phyloP scores from a whole-genome alignment of 2,113 vertebrate genomes.

The Pitta sordida region DNA sequence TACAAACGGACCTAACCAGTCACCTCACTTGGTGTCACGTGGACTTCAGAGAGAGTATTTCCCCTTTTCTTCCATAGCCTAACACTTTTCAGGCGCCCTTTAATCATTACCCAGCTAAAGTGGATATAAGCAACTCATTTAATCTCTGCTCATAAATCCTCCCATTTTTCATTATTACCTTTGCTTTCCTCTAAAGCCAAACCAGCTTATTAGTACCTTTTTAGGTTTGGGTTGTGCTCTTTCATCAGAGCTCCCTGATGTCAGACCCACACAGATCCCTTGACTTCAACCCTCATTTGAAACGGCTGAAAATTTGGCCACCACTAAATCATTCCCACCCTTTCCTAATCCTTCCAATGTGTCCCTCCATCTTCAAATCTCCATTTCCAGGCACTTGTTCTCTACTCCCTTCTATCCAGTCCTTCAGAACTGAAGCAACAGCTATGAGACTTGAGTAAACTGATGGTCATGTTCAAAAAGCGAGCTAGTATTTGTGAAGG shows the following conservation, averaged over 20 bases:
- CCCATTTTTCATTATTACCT: background rate
- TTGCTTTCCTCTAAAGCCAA: background rate
- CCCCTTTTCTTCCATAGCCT: background rate
- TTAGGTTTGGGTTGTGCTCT: background rate
- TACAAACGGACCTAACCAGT: slow-evolving; percentile 1
- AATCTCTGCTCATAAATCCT: background rate
- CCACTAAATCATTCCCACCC: background rate
- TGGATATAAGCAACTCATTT: slow-evolving; percentile 4
- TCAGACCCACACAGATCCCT: background rate
- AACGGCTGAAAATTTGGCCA: background rate
- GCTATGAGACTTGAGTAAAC: background rate
- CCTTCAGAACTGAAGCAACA: background rate
- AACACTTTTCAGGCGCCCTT: slow-evolving; percentile 1
- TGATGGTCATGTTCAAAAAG: background rate
- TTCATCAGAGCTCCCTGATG: background rate
- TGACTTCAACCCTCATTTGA: background rate
- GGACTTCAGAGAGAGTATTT: background rate
- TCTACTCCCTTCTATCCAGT: background rate
- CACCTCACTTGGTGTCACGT: background rate
- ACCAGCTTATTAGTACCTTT: background rate
- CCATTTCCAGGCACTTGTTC: background rate
- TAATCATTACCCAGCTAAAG: background rate
- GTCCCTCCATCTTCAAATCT: background rate
- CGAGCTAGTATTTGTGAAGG: background rate
- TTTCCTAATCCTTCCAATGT: background rate